Percentiles rank a stretch among this genome's conserved stretches.
Conservation (phyloP, 37 sponge, comb jelly and placozoan genomes). For the Agelas oroides region DNA sequence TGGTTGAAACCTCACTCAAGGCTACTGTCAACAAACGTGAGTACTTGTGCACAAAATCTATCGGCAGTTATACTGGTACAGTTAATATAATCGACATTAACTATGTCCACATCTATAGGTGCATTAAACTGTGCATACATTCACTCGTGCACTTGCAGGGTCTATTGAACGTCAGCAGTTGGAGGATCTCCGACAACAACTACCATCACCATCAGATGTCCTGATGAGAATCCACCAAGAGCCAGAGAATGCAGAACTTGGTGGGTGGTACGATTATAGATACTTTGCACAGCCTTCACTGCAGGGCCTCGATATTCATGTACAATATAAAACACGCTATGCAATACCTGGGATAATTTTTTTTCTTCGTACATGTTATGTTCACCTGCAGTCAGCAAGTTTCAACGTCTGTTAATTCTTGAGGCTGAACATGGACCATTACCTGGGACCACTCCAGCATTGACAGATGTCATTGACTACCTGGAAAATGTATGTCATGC, state of each 20-base stretch:
- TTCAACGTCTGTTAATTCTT: conserved; percentile 34
- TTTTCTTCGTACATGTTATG: no score
- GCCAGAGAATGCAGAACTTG: conserved; percentile 1
- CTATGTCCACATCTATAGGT: no score
- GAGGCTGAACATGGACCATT: conserved; percentile 52
- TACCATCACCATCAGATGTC: neutral
- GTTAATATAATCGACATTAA: no score
- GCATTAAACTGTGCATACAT: no score
- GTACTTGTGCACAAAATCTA: no score
- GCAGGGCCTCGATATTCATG: no score
- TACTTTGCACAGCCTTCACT: no score
- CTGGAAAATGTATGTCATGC: conserved; percentile 27
- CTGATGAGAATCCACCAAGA: neutral
- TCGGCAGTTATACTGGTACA: no score
- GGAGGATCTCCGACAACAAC: neutral
- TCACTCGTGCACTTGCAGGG: no score
- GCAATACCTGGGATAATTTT: no score
- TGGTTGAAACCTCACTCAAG: neutral
- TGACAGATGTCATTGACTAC: conserved; percentile 31
- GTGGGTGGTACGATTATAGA: no score
- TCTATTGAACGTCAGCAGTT: neutral
- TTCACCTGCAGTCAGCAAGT: conserved; percentile 13
- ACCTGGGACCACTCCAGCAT: conserved; percentile 36
- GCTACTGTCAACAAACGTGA: neutral
- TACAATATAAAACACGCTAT: no score